phyloP scores from a whole-genome alignment of 2,113 vertebrate species.

The Leiothrix lutea region DNA sequence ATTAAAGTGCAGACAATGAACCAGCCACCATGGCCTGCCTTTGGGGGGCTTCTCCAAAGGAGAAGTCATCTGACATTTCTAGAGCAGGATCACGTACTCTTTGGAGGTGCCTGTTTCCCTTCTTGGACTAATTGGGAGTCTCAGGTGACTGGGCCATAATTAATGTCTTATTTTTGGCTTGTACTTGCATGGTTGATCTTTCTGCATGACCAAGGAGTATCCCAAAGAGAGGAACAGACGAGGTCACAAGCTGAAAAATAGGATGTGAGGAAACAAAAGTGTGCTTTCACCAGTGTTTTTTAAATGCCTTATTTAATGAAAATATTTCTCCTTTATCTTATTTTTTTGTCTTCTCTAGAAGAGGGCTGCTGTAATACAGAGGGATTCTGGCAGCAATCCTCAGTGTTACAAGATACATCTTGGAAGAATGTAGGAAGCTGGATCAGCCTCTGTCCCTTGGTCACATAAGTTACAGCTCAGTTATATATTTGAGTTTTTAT shows the following conservation, averaged over 20 bases:
- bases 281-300: neutral
- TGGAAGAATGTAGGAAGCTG: neutral
- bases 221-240: neutral
- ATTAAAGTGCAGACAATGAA: neutral
- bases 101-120: neutral
- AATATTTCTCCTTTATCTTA: neutral
- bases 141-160: conserved; percentile 9
- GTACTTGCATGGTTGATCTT: neutral
- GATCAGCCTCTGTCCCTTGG: neutral
- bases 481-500: neutral
- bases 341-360: neutral
- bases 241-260: neutral
- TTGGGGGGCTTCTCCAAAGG: neutral
- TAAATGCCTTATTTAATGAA: neutral
- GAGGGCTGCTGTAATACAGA: neutral
- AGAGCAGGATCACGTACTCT: neutral
- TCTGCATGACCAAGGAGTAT: neutral
- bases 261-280: neutral
- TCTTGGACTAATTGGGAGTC: neutral
- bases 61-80: neutral
- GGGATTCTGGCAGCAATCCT: neutral
- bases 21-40: neutral
- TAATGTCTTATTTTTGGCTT: neutral
- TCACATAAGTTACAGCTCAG: neutral
- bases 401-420: neutral